These are phyloP conservation scores for Drosophila atroscutellata DNA, from an alignment of 2,888 invertebrate species.

Conservation along the genomic window DNA sequence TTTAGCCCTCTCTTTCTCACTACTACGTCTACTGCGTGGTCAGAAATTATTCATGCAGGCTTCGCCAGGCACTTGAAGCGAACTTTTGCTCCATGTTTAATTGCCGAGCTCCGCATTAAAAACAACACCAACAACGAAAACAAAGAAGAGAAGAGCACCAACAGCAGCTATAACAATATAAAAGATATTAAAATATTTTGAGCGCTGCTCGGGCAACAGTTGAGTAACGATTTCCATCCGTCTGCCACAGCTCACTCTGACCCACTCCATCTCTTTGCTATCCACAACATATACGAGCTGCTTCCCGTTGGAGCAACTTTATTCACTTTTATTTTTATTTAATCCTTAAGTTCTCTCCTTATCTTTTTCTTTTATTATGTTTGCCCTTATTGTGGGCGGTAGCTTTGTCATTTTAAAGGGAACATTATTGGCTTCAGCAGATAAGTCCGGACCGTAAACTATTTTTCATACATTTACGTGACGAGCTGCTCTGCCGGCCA, in stretches of 20 bases:
- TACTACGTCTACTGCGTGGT: constrained; percentile 43
- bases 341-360: constrained; percentile 37
- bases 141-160: neutral
- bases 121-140: constrained; percentile 14
- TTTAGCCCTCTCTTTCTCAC: neutral
- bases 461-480: constrained; percentile 77
- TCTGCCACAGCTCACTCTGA: neutral
- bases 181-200: constrained; percentile 52
- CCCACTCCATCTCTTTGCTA: neutral
- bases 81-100: constrained; percentile 68
- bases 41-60: constrained; percentile 65
- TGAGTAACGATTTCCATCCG: constrained; percentile 35
- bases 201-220: constrained; percentile 51
- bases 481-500: constrained; percentile 36
- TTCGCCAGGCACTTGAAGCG: constrained; percentile 33
- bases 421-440: constrained; percentile 70
- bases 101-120: constrained; percentile 56
- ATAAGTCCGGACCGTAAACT: constrained; percentile 73
- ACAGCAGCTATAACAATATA: constrained; percentile 49
- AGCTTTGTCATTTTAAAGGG: constrained; percentile 70
- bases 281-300: constrained; percentile 11
- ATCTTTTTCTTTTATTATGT: constrained; percentile 39
- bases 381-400: constrained; percentile 38
- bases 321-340: constrained; percentile 49
- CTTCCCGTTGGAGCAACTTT: constrained; percentile 22